phyloP scores from a whole-genome alignment of 2,888 invertebrate species.

The Plusia festucae region DNA sequence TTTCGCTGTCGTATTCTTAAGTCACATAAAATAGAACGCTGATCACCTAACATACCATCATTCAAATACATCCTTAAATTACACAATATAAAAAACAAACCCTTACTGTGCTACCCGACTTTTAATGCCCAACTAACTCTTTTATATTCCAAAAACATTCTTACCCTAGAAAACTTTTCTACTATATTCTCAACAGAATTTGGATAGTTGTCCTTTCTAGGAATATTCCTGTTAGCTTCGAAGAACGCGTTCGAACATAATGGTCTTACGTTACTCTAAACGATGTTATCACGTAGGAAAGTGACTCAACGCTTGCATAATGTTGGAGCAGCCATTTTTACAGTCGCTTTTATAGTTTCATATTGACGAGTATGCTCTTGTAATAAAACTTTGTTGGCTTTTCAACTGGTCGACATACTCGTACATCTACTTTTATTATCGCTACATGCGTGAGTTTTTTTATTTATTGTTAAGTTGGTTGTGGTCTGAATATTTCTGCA shows the following conservation, averaged over 20 bases:
- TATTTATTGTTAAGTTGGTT: neutral
- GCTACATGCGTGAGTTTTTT: neutral
- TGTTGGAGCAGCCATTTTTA: constrained; percentile 10
- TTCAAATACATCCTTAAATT: too few relatives aligned
- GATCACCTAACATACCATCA: too few relatives aligned
- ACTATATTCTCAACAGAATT: constrained; percentile 17
- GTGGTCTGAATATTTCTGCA: too few relatives aligned
- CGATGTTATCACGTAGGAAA: constrained; percentile 2
- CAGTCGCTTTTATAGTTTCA: constrained; percentile 13
- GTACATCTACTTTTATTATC: neutral
- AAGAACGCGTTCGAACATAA: constrained; percentile 18
- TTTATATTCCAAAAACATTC: constrained; percentile 25
- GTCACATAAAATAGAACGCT: too few relatives aligned
- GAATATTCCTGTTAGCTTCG: constrained; percentile 15
- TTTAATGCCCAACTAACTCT: constrained; percentile 6
- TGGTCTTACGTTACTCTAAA: constrained; percentile 2
- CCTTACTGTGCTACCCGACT: neutral
- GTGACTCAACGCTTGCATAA: neutral
- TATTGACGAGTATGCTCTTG: neutral
- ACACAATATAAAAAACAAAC: neutral
- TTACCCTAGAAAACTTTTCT: neutral
- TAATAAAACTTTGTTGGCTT: neutral
- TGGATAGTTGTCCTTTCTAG: constrained; percentile 15
- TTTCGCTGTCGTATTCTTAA: too few relatives aligned
- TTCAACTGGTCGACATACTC: neutral